These are phyloP conservation scores for Sorex fumeus DNA, from an alignment of 2,113 vertebrate genomes.

Conservation along the genomic window DNA sequence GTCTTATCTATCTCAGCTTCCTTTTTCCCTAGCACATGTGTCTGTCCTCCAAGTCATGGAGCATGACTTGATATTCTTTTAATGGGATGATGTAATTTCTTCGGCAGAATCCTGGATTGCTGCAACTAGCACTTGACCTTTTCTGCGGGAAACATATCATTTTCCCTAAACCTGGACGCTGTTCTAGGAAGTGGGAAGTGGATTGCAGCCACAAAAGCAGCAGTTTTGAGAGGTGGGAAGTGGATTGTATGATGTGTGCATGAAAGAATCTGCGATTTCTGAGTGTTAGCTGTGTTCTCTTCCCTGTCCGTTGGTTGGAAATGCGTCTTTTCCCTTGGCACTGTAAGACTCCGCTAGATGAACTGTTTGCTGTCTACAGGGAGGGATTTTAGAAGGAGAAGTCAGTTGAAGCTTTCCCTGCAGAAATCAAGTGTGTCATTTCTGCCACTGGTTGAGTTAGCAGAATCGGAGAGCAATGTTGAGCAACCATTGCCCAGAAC, in stretches of 20 bases:
- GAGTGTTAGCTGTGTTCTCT: background rate
- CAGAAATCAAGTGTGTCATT: conserved; percentile 83
- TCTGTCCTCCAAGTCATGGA: too few species aligned
- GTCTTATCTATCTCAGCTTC: too few species aligned
- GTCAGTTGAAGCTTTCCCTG: conserved; percentile 78
- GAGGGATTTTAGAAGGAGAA: conserved; percentile 73
- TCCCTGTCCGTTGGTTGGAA: background rate
- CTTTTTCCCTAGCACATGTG: too few species aligned
- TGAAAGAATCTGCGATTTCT: background rate
- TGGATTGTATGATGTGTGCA: background rate
- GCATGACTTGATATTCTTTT: background rate
- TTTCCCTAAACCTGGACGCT: background rate
- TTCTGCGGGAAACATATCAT: background rate
- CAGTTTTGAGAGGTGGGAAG: background rate
- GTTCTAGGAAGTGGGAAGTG: background rate
- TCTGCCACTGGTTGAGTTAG: conserved; percentile 51
- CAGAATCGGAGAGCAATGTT: conserved; percentile 17
- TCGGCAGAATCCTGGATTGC: background rate
- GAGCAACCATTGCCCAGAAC: background rate
- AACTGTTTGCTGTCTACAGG: background rate
- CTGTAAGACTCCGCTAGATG: background rate
- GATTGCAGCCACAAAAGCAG: background rate
- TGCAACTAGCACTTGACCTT: background rate
- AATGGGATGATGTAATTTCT: background rate
- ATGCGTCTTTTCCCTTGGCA: background rate